Conservation (phyloP, 2,797 vertebrate species). For the Podarcis lilfordi region DNA sequence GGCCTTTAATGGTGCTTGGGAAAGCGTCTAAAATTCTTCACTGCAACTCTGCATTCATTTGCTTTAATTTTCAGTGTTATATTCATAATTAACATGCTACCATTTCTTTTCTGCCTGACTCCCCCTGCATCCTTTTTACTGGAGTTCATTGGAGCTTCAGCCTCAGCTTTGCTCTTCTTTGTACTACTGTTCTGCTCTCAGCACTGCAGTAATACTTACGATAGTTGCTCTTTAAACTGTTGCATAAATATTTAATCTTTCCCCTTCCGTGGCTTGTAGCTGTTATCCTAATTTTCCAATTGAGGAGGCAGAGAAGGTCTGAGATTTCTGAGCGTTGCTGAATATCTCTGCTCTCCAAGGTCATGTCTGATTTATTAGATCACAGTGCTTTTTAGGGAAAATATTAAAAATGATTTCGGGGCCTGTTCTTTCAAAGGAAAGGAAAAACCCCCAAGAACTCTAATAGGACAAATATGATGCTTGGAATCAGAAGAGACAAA, state of each 20-base stretch:
- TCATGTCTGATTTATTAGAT: slow-evolving; percentile 27
- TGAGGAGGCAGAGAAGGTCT: slow-evolving; percentile 17
- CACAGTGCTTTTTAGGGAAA: slow-evolving; percentile 6
- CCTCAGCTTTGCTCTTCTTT: not conserved
- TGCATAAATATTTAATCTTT: slow-evolving; percentile 32
- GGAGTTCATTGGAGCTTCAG: not conserved
- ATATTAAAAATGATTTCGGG: slow-evolving; percentile 16
- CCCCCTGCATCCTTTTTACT: not conserved
- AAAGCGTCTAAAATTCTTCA: not conserved
- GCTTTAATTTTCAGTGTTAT: slow-evolving; percentile 8
- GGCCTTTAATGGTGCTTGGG: not conserved
- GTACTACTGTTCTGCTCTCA: not conserved
- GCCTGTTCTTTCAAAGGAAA: not conserved
- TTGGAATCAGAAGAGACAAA: not conserved
- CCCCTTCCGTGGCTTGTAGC: slow-evolving; percentile 4
- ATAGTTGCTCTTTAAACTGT: slow-evolving; percentile 15
- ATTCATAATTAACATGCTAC: slow-evolving; percentile 14
- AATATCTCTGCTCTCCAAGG: slow-evolving; percentile 17
- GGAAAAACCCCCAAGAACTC: not conserved
- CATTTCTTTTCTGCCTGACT: slow-evolving; percentile 1
- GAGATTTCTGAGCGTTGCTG: slow-evolving; percentile 1
- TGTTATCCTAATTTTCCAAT: slow-evolving; percentile 40
- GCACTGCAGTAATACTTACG: not conserved
- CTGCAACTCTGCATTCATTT: not conserved
- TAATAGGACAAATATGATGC: not conserved